These are phyloP conservation scores for Eupithecia inturbata DNA, from an alignment of 2,888 invertebrate genomes.

Conservation along the genomic window DNA sequence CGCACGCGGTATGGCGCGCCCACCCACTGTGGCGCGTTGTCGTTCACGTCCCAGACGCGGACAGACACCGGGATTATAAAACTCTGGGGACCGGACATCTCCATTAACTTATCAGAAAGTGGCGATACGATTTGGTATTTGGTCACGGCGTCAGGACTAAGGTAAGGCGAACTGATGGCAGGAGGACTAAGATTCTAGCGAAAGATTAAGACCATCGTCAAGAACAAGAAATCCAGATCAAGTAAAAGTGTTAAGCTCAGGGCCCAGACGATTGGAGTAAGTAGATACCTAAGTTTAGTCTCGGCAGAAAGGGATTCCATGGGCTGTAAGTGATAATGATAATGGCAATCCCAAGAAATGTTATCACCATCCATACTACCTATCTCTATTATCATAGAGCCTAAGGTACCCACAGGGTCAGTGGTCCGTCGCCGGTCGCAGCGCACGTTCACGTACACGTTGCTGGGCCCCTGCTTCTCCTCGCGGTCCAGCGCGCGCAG, in stretches of 20 bases:
- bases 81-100: slow-evolving; percentile 73
- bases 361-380: not conserved
- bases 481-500: slow-evolving; percentile 92
- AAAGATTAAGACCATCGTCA: not conserved
- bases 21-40: slow-evolving; percentile 93
- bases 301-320: too few relatives aligned
- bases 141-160: not conserved
- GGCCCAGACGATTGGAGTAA: too few relatives aligned
- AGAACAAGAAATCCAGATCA: not conserved
- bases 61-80: slow-evolving; percentile 92
- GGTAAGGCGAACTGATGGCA: not conserved
- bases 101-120: not conserved
- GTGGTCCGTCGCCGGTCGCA: slow-evolving; percentile 91
- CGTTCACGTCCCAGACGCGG: slow-evolving; percentile 95
- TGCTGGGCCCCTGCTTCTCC: slow-evolving; percentile 91
- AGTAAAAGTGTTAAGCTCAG: too few relatives aligned
- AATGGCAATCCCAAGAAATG: not conserved
- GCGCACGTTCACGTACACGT: slow-evolving; percentile 93
- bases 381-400: not conserved
- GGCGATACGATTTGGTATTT: not conserved
- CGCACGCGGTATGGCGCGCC: slow-evolving; percentile 92
- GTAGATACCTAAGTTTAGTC: too few relatives aligned
- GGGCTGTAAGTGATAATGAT: not conserved
- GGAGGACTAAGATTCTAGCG: not conserved
- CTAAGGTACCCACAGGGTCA: slow-evolving; percentile 86